Percentiles rank a stretch among this genome's conserved stretches.
These are phyloP conservation scores for Cettia cetti DNA, from an alignment of 2,113 vertebrate genomes.

Conservation along the genomic window DNA sequence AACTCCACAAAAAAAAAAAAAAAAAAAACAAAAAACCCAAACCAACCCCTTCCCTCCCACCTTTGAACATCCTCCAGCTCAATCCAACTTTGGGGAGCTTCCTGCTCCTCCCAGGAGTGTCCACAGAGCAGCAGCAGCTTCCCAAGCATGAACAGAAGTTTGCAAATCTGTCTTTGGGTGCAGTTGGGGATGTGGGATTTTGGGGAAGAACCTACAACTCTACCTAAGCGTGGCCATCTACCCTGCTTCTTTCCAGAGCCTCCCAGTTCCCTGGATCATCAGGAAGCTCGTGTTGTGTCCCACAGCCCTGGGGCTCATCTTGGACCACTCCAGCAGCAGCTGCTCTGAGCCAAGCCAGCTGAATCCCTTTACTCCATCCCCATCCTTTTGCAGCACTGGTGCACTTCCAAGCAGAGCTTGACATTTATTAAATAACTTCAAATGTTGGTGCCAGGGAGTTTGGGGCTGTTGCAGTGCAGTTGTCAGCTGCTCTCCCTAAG, in stretches of 20 bases:
- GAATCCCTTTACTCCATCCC: not conserved
- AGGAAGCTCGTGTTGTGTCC: fast-evolving
- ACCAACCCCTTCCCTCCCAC: not conserved
- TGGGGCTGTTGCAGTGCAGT: not conserved
- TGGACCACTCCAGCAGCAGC: not conserved
- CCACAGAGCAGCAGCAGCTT: not conserved
- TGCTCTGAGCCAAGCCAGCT: not conserved
- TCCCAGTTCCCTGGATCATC: not conserved
- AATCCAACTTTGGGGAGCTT: not conserved
- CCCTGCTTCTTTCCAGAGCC: not conserved
- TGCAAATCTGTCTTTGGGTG: not conserved
- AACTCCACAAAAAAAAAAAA: not conserved
- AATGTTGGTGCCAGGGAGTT: not conserved
- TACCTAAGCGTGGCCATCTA: fast-evolving
- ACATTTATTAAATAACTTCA: not conserved
- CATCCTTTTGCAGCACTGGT: not conserved
- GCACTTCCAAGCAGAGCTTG: not conserved
- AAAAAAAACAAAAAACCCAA: no score
- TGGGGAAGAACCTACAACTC: not conserved
- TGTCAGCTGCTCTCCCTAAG: not conserved
- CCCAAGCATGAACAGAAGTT: not conserved
- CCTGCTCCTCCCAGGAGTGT: not conserved
- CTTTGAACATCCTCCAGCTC: not conserved
- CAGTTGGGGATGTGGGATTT: not conserved
- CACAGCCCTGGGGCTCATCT: not conserved